Base-by-base conservation (phyloP, 2,888 invertebrate species). In the Pristionchus fissidentatus region DNA sequence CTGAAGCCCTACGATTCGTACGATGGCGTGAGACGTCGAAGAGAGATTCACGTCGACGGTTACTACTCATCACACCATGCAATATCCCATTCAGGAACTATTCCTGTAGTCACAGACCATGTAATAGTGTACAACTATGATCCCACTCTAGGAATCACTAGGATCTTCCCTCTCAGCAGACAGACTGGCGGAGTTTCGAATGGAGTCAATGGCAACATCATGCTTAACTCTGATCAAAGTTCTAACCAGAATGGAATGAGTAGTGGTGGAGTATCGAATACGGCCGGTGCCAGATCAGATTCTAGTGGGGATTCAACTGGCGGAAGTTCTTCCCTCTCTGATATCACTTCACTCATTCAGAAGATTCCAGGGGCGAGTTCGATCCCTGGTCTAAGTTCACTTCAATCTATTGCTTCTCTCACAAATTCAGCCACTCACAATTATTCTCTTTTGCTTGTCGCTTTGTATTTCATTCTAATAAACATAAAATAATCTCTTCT, bases 61-160 rank as follows among this genome's bases (percentile, higher is more conserved):
- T 62, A 62, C 15, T 62, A 62, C 62, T 62, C 62, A 19, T 62
- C 62, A 10, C 62, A 62, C 35, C 62, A 62, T 19, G 62, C 29
- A 15, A 62, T 62, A 10, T 32, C 62, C 29, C 62, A 62, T 35
- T 62, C 62, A 32, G 62, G 62, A 62, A 32, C 15, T 3, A 62
- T 62, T 62, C 62, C 62, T 35, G 19, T 62, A 32, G 35, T 62
- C 15, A 62, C 29, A 32, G 35, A 62, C 15, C 62, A 62, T 19
- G 62, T 62, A 3, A 35, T 62, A 3, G 62, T 62, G 15, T 62
- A 62, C 62, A 62, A 62, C 35, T 62, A 62, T 35, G 62, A 62
- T 62, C 62, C 62, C 29, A 32, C 35, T 35, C 0, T 32, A 15
- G 35, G 62, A 10, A 62, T 62, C 5, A 62, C 62, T 35, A 62